phyloP scores from a whole-genome alignment of 53 echinoderm and acorn worm species.

The Holothuria scabra region DNA sequence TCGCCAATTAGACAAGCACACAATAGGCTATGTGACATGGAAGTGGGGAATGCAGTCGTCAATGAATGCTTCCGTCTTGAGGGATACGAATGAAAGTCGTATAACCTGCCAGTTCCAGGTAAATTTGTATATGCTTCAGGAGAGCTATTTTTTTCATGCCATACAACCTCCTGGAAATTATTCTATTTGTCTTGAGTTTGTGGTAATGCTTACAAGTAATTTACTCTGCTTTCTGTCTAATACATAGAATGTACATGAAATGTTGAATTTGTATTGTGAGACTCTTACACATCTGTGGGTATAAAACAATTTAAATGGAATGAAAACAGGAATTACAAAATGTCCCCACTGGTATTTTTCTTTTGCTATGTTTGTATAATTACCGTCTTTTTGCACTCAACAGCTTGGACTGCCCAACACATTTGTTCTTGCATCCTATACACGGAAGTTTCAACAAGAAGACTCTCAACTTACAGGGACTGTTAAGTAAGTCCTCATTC shows the following conservation, averaged over 20 bases:
- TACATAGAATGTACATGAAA: too few relatives aligned
- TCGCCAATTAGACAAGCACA: slow-evolving; percentile 90
- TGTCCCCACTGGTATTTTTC: too few relatives aligned
- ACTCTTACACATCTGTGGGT: too few relatives aligned
- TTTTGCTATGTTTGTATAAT: not conserved
- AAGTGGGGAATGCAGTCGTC: slow-evolving; percentile 93
- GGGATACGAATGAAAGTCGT: slow-evolving; percentile 80
- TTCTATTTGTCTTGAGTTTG: not conserved
- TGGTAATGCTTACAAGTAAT: not conserved
- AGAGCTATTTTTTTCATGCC: not conserved
- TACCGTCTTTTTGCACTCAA: slow-evolving; percentile 5
- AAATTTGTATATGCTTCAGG: not conserved
- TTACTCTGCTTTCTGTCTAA: not conserved
- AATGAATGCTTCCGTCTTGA: slow-evolving; percentile 86
- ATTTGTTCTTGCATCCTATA: slow-evolving; percentile 77
- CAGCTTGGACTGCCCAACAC: slow-evolving; percentile 95
- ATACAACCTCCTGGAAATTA: too few relatives aligned
- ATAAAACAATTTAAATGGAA: too few relatives aligned
- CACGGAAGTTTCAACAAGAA: slow-evolving; percentile 77
- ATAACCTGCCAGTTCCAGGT: slow-evolving; percentile 84
- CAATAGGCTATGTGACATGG: slow-evolving; percentile 98
- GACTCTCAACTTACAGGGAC: slow-evolving; percentile 73
- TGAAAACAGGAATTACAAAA: too few relatives aligned
- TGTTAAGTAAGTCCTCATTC: slow-evolving; percentile 79
- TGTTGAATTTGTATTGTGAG: too few relatives aligned